Conservation (phyloP, 2,888 invertebrate genomes). For the Mesochorus sp. region DNA sequence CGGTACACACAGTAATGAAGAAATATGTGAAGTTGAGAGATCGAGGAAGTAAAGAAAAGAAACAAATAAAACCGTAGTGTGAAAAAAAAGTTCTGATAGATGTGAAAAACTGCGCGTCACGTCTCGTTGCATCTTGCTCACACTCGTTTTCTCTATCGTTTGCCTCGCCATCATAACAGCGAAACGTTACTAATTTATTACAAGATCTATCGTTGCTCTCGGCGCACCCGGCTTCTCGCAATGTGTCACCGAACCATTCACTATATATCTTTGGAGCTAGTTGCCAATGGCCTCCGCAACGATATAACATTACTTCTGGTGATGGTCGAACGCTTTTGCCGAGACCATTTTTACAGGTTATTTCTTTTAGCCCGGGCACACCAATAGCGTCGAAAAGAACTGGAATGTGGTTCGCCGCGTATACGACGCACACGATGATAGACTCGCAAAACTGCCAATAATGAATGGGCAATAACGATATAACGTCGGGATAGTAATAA, state of each 20-base stretch:
- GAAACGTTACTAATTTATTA: constrained; percentile 56
- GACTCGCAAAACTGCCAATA: constrained; percentile 57
- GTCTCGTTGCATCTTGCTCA: constrained; percentile 13
- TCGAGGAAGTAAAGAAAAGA: constrained; percentile 5
- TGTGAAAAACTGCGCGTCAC: constrained; percentile 34
- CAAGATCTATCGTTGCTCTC: constrained; percentile 52
- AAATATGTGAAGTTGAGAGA: constrained; percentile 53
- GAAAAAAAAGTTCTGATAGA: constrained; percentile 17
- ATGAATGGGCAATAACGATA: constrained; percentile 62
- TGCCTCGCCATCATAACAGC: constrained; percentile 1
- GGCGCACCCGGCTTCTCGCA: constrained; percentile 30
- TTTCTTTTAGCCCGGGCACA: constrained; percentile 32
- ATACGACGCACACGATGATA: constrained; percentile 58
- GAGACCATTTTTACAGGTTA: constrained; percentile 35
- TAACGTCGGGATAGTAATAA: constrained; percentile 61
- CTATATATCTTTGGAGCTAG: constrained; percentile 37
- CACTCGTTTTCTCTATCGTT: no score
- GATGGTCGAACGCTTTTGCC: constrained; percentile 25
- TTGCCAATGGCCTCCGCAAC: constrained; percentile 30
- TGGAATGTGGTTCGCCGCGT: constrained; percentile 42
- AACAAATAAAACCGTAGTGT: neutral
- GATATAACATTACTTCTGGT: constrained; percentile 21
- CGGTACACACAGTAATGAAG: constrained; percentile 51
- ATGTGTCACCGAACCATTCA: constrained; percentile 52
- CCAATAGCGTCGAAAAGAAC: neutral